A percentile compares a stretch with the other conserved stretches of the same genome.
These are phyloP conservation scores for Sarcophaga peregrina DNA, from an alignment of 1,140 invertebrate genomes.

Conservation along the genomic window DNA sequence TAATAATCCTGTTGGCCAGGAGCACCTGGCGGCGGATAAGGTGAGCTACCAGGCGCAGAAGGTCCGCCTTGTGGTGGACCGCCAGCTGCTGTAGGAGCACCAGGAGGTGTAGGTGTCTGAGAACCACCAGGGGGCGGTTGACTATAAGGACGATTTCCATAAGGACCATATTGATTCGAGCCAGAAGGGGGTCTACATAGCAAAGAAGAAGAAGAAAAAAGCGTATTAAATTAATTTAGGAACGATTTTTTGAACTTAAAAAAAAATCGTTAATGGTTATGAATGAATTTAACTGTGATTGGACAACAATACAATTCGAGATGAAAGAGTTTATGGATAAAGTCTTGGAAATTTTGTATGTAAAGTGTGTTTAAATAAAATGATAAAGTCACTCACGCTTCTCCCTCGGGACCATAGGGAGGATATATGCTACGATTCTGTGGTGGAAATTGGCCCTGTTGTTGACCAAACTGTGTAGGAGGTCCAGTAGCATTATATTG, in stretches of 20 bases:
- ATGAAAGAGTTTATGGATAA: background rate
- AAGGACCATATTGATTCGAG: slow-evolving; percentile 63
- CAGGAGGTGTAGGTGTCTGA: slow-evolving; percentile 55
- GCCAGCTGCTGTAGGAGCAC: slow-evolving; percentile 48
- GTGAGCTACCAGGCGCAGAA: slow-evolving; percentile 66
- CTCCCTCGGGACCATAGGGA: slow-evolving; percentile 76
- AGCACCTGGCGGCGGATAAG: slow-evolving; percentile 68
- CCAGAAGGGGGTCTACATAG: slow-evolving; percentile 57
- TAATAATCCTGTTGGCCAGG: slow-evolving; percentile 76
- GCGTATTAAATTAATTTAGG: background rate
- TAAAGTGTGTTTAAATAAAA: slow-evolving; percentile 43
- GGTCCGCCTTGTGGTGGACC: slow-evolving; percentile 57
- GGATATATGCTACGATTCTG: slow-evolving; percentile 78
- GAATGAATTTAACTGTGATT: background rate
- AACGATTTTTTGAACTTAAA: background rate
- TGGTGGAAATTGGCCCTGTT: slow-evolving; percentile 75
- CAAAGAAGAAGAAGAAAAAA: slow-evolving; percentile 10
- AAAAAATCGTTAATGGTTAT: background rate
- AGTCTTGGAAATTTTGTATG: slow-evolving; percentile 36
- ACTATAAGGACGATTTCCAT: slow-evolving; percentile 61
- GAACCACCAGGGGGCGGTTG: slow-evolving; percentile 61
- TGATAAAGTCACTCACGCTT: slow-evolving; percentile 62
- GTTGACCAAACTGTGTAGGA: slow-evolving; percentile 70
- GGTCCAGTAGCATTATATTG: slow-evolving; percentile 68
- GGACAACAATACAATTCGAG: slow-evolving; percentile 34